Evolutionary conservation across 2,888 invertebrate species (phyloP).

Genomic region (Autographa pulchrina): DNA sequence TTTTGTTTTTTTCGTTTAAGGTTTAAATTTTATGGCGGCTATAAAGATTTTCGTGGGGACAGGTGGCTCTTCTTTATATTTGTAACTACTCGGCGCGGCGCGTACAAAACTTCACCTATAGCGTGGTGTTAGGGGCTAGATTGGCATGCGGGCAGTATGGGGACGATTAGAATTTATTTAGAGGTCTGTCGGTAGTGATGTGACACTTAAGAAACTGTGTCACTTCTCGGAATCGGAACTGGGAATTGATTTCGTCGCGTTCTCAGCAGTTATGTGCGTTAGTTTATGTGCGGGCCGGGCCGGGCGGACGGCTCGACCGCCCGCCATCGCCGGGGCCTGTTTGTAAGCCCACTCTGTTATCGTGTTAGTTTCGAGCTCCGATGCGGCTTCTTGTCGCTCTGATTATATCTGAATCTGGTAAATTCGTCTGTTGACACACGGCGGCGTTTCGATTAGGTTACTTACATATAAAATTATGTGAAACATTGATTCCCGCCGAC

Average conservation of each 20-base stretch:
- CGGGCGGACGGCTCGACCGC: conserved; percentile 52
- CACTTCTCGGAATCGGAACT: conserved; percentile 88
- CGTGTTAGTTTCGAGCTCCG: conserved; percentile 77
- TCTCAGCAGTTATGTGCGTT: conserved; percentile 85
- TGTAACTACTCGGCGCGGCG: conserved; percentile 76
- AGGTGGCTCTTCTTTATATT: conserved; percentile 89
- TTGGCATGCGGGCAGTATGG: conserved; percentile 74
- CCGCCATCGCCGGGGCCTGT: conserved; percentile 66
- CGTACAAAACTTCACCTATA: conserved; percentile 76
- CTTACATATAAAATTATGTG: conserved; percentile 81
- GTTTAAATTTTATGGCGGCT: conserved; percentile 88
- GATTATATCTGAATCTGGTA: conserved; percentile 86
- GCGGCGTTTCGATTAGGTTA: conserved; percentile 81
- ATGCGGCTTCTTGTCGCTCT: conserved; percentile 81
- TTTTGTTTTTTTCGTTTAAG: conserved; percentile 86
- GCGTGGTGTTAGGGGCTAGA: conserved; percentile 79
- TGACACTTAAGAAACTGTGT: conserved; percentile 89
- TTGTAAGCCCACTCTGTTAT: conserved; percentile 80
- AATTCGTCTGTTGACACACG: conserved; percentile 80
- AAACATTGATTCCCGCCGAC: conserved; percentile 75
- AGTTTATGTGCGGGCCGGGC: conserved; percentile 79
- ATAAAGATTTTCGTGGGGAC: conserved; percentile 89
- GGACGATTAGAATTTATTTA: conserved; percentile 87
- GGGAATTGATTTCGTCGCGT: conserved; percentile 88
- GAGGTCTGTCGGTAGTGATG: conserved; percentile 88